Percentiles rank a stretch among this genome's conserved stretches.
These are phyloP conservation scores for Hydrolagus colliei DNA, from an alignment of 2,797 vertebrate species.

Conservation along the genomic window DNA sequence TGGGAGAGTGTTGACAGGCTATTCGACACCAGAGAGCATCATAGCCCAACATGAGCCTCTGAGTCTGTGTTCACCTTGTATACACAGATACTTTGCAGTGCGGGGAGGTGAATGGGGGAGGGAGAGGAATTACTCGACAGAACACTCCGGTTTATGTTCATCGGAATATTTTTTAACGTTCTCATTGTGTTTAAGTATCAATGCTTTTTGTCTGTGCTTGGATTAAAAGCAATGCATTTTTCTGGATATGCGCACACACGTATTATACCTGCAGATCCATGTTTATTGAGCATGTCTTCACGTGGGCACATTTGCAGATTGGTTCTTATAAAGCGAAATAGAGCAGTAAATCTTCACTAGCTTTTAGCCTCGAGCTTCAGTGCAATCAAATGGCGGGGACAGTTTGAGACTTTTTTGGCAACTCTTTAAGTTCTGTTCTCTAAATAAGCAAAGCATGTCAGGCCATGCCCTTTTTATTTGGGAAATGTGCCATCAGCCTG, in stretches of 20 bases:
- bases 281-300: not conserved
- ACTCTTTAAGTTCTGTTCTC: conserved; percentile 52
- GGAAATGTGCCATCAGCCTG: conserved; percentile 39
- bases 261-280: not conserved
- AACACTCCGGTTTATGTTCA: too few species aligned
- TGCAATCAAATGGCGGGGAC: conserved; percentile 51
- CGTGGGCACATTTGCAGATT: not conserved
- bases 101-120: too few species aligned
- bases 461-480: conserved; percentile 50
- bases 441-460: conserved; percentile 50
- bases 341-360: conserved; percentile 47
- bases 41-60: too few species aligned
- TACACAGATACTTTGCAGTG: too few species aligned
- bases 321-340: conserved; percentile 23
- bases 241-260: not conserved
- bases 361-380: conserved; percentile 49
- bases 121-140: too few species aligned
- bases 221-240: too few species aligned
- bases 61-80: too few species aligned
- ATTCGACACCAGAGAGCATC: too few species aligned
- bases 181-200: too few species aligned
- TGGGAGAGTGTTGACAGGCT: too few species aligned
- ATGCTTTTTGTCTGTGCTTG: too few species aligned
- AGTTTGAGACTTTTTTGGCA: conserved; percentile 52
- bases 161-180: too few species aligned